Evolutionary conservation across 2,888 invertebrate genomes (phyloP).

Genomic region (Rugalucina vietnamica): DNA sequence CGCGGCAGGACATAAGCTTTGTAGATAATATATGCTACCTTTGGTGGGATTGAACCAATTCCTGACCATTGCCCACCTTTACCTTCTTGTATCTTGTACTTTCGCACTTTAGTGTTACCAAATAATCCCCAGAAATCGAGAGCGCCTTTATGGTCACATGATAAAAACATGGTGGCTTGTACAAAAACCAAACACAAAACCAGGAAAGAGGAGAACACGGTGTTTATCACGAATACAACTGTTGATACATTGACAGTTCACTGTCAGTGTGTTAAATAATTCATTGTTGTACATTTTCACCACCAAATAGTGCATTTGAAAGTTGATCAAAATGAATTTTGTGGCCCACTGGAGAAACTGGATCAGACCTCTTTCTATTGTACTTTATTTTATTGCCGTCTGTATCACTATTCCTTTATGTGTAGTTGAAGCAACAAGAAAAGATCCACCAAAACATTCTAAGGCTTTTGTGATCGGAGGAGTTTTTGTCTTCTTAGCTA

Average conservation of each 20-base stretch:
- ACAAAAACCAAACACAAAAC: background rate
- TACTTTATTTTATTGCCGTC: constrained; percentile 91
- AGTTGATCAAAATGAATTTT: constrained; percentile 64
- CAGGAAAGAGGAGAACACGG: constrained; percentile 7
- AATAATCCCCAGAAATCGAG: too few species aligned
- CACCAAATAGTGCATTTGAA: background rate
- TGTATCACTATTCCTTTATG: constrained; percentile 93
- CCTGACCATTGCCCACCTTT: too few species aligned
- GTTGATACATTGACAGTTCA: too few species aligned
- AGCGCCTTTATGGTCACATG: too few species aligned
- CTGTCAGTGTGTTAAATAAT: too few species aligned
- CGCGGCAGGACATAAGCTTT: constrained; percentile 9
- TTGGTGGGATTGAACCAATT: too few species aligned
- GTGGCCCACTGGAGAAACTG: constrained; percentile 90
- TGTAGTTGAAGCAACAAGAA: constrained; percentile 91
- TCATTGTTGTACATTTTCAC: background rate
- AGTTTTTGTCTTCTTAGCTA: constrained; percentile 94
- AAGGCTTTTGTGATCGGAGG: constrained; percentile 93
- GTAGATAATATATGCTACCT: constrained; percentile 18
- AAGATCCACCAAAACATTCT: constrained; percentile 89
- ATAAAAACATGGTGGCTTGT: constrained; percentile 60
- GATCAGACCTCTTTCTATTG: constrained; percentile 93
- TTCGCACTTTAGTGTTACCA: too few species aligned
- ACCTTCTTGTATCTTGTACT: too few species aligned
- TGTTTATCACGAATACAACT: background rate